Evolutionary conservation across 2,797 vertebrate species (phyloP), one percentile per base, ranked within the genome.

Genomic region (Liparis tanakae): DNA sequence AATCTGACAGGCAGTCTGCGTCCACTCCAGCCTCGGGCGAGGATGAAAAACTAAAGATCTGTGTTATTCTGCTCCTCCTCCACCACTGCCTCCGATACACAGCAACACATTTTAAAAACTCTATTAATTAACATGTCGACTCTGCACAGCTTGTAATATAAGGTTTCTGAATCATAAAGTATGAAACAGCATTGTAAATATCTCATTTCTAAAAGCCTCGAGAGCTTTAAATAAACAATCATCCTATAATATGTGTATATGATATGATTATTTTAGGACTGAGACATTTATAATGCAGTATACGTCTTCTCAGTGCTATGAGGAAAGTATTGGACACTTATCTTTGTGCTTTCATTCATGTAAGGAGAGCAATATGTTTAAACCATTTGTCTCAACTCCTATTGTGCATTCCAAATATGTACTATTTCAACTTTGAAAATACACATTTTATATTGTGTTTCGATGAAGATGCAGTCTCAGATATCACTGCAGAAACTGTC

Each of bases 21-120:
- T 82, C 48, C 66, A 70, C 81, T 75, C 30, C 68, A 33, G 80
- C 87, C 85, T 70, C 18, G 2, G 88, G 88, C 83, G 0, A 74
- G 41, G 56, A 78, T 87, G 64, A 90, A 87, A 89, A 76, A 86
- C 88, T 83, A 71, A 88, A 87, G 62, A 77, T 78, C 74, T 44
- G 20, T 56, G 54, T 69, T 83, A 78, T 60, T 83, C 69, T 50
- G 7, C 20, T 56, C 79, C 76, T 87, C 81, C 80, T 79, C 33
- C 33, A 64, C 80, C 76, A 57, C 78, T 72, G 57, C 62, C 18
- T 20, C 68, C 74, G 76, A 82, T 67, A 61, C 70, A 66, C 66
- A 62, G 33, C 51, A 30, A 43, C 67, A 50, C 37, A 72, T 75
- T 79, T 70, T 6, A 82, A 71, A 54, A 64, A 54, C 63, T 79